Base-by-base conservation (phyloP, 2,113 vertebrate genomes). In the Bubo bubo region DNA sequence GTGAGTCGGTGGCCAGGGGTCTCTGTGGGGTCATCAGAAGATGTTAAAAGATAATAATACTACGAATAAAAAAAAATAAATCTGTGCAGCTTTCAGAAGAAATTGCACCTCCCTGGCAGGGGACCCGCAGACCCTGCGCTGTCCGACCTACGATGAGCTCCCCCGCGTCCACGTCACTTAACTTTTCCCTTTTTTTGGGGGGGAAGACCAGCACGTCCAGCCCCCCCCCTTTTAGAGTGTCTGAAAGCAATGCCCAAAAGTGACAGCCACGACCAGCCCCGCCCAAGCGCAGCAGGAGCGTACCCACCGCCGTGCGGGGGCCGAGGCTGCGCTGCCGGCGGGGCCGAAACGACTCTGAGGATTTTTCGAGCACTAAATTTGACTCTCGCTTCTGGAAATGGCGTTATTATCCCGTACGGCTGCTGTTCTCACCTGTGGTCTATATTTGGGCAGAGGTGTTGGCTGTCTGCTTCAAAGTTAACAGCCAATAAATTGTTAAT, bases 201-300 rank as follows among this genome's bases (percentile, higher is more conserved):
- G 32, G 24, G 32, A 5, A 19, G n/a, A 23, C 8, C 53, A 58
- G 41, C 7, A 1, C 18, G 3, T 41, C 23, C 10, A 63, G 16
- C 21, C 34, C 3, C 18, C 18, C 23, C 5, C 35, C 63, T 39
- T 18, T 23, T 18, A 34, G 4, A 34, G 53, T 13, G 14, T 4
- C 18, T 10, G 30, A 27, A n/a, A 4, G 1, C 20, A 5, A 18
- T 5, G 26, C 17, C 50, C 19, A 21, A 5, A n/a, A 27, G 43
- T 0, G 3, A 28, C 12, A 10, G 20, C 62, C 2, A 9, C 5
- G 62, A 17, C 9, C 2, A 3, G 34, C 2, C 11, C 1, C 3
- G 15, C 43, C 28, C 56, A 4, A 27, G 59, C 7, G 1, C 13
- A 13, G 77, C 35, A 4, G 52, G 30, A 41, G 15, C 5, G 2